Base-by-base conservation (phyloP, 2,888 invertebrate genomes). In the Ennomos fuscantarius region DNA sequence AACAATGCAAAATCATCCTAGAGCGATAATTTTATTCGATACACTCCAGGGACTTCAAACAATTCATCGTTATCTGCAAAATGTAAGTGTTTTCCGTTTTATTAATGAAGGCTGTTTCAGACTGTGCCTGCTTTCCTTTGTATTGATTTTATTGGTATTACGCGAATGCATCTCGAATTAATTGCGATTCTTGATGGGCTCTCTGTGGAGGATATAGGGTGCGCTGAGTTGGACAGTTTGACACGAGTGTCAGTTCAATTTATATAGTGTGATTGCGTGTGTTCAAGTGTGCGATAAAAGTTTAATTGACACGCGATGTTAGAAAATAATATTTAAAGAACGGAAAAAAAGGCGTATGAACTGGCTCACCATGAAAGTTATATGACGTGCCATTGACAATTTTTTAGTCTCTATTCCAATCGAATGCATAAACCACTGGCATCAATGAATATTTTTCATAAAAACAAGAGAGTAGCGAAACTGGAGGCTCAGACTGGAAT, bases 31-130 rank as follows among this genome's bases (percentile, higher is more conserved):
- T 52, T 44, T 31, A 31, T 31, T 1, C 46, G 12, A 59, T 45
- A 54, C 33, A 33, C 47, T n/a, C 34, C 42, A 33, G 36, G 36
- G 45, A 54, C 33, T 53, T 15, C 40, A 61, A 47, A 51, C 57
- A 57, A 57, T 54, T 57, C 43, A 50, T 54, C 54, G 57, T 56
- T 61, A 56, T 42, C 44, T 37, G 31, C 31, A 50, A 55, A 55
- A 41, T 52, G 34, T 48, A 45, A 56, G 36, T 48, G 50, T 53
- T 57, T 52, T 60, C 47, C 37, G 37, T 46, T 54, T 45, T 32
- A 47, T 59, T 50, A 59, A 59, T 59, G 54, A 51, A 50, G 46
- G 32, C 50, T 51, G 50, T 50, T 55, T 54, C 39, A 55, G 39
- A 41, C 49, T 32, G 46, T 40, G 31, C 33, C 32, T 15, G 8